Evolutionary conservation across 1,140 invertebrate species (phyloP), one percentile per base, ranked within the genome.

Genomic region (Pogonomyrmex californicus): DNA sequence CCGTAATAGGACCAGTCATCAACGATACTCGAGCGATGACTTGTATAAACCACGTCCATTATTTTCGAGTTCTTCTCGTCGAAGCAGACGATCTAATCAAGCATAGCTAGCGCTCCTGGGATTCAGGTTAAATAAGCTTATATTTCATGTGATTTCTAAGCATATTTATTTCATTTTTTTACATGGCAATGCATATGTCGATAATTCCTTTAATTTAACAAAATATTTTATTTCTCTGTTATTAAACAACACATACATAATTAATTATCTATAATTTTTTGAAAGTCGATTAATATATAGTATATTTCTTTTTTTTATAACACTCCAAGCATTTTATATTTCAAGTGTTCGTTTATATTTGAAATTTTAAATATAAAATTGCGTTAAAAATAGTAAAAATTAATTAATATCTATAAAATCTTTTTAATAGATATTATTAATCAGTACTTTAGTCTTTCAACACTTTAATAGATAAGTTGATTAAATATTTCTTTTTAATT

Each of bases 1-100:
- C 86, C 92, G 93, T 17, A 92, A 92, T 77, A 92, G 93, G 77
- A 94, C 92, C 88, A 95, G 92, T 86, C 96, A 97, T 87, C 96
- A 97, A 92, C 96, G 96, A 79, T 97, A 97, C 89, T 96, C 96
- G 56, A 97, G 96, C 88, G 96, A 97, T 91, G 97, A 97, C 95
- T 93, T 97, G 83, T 97, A 97, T 93, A 97, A 97, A 93, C 97
- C 97, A 78, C 95, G 97, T 88, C 96, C 96, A 49, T 91, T 97
- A 60, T 95, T 96, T 91, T 94, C 94, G 33, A 95, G 93, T 83
- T 95, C 95, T 81, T 95, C 95, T 62, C 93, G 95, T 86, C 93
- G 95, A 88, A 95, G 93, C 87, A 94, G 95, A 89, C 93, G 95
- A 88, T 92, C 93, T 71, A 94, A 95, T 91, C 93, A 92, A 82